phyloP scores from a whole-genome alignment of 2,888 invertebrate genomes.

The Lymantria monacha region DNA sequence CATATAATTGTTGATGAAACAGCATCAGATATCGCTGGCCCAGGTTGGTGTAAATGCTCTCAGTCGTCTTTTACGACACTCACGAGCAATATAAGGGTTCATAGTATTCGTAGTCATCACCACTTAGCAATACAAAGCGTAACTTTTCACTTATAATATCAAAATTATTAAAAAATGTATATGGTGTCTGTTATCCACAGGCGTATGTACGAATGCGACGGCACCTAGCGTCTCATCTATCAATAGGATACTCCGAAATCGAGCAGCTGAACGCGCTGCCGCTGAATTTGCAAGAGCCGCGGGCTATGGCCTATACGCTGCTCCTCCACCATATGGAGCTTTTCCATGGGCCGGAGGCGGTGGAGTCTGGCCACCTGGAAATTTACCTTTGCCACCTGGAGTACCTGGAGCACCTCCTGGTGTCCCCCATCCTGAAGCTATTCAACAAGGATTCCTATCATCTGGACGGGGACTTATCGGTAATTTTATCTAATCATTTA shows the following conservation, averaged over 20 bases:
- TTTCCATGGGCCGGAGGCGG: constrained; percentile 77
- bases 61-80: too few species aligned
- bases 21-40: too few species aligned
- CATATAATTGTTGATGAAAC: too few species aligned
- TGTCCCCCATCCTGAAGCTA: constrained; percentile 69
- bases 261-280: constrained; percentile 97
- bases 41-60: too few species aligned
- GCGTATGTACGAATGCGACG: constrained; percentile 96
- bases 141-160: too few species aligned
- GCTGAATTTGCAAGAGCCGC: constrained; percentile 97
- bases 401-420: constrained; percentile 68
- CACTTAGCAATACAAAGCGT: too few species aligned
- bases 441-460: constrained; percentile 74
- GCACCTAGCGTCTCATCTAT: constrained; percentile 98
- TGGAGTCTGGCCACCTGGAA: constrained; percentile 82
- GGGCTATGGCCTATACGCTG: constrained; percentile 92
- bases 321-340: constrained; percentile 87
- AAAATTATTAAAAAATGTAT: too few species aligned
- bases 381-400: constrained; percentile 77
- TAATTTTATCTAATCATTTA: constrained; percentile 15
- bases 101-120: too few species aligned
- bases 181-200: constrained; percentile 73
- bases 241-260: constrained; percentile 96
- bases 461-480: constrained; percentile 69
- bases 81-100: too few species aligned